A percentile compares a stretch with the other conserved stretches of the same genome.
These are phyloP conservation scores for Alosa alosa DNA, from an alignment of 2,113 vertebrate species.

Conservation along the genomic window DNA sequence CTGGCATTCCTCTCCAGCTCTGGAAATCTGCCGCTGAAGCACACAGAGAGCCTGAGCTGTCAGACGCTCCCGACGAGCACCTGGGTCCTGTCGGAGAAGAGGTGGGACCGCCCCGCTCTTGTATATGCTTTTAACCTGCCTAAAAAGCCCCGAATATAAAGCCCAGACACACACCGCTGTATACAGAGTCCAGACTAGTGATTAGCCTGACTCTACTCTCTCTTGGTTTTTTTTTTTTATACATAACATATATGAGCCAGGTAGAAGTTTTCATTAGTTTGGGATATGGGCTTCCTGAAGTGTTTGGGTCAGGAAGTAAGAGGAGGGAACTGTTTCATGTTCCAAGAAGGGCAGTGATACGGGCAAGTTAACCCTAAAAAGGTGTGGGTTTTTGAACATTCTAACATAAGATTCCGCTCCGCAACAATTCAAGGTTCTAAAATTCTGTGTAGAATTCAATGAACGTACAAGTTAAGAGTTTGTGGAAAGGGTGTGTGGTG, in stretches of 20 bases:
- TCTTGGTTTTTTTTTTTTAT: neutral
- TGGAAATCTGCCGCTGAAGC: neutral
- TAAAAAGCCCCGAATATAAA: conserved; percentile 25
- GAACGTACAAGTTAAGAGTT: neutral
- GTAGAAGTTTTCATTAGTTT: neutral
- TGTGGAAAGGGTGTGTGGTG: neutral
- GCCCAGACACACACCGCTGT: conserved; percentile 29
- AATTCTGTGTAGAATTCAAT: too few relatives aligned
- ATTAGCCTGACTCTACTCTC: neutral
- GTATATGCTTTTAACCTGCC: conserved; percentile 36
- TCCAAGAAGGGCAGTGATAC: neutral
- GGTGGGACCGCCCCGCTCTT: conserved; percentile 18
- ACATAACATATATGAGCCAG: neutral
- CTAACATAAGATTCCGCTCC: too few relatives aligned
- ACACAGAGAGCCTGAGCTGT: neutral
- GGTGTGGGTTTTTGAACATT: too few relatives aligned
- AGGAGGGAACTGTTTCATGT: neutral
- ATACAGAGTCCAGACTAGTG: conserved; percentile 20
- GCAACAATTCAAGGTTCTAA: too few relatives aligned
- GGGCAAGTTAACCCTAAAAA: neutral
- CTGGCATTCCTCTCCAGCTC: neutral
- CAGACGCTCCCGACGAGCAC: conserved; percentile 10
- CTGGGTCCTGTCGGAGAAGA: conserved; percentile 28
- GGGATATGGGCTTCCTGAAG: neutral
- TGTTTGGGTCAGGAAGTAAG: neutral